Base-by-base conservation (phyloP, 2,888 invertebrate genomes). In the Cataglyphis livida region DNA sequence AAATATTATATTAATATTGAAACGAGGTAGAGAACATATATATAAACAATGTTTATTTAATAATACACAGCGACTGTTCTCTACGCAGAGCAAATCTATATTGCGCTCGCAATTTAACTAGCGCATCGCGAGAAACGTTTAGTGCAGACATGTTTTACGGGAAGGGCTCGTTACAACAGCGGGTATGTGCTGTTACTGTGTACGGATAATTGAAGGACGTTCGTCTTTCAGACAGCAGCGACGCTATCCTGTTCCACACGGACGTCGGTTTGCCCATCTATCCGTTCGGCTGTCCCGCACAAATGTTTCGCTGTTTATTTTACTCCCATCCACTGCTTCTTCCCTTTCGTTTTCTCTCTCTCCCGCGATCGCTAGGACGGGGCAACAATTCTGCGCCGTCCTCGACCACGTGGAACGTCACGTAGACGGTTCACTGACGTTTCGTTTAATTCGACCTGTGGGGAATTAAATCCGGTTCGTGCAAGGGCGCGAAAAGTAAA, bases 151-250 rank as follows among this genome's bases (percentile, higher is more conserved):
- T 78, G 78, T 78, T 70, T 78, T 78, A 79, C 78, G 18, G 71
- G 59, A 25, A 71, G 71, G 32, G 71, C 78, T 79, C 71, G 71
- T 79, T 79, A 79, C 78, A 51, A 51, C 51, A 32, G 59, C 32
- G 57, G 57, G 48, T 78, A 76, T 70, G 76, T 74, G 70, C 81
- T 28, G 44, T 57, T 57, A 18, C 44, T 57, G 57, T 44, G 81
- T 75, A 66, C 73, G 83, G 79, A 75, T 86, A 88, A 87, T 90
- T 87, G 89, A 89, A 90, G 85, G 75, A 83, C 87, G 89, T 86
- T 83, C 88, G 84, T 90, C 88, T 88, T 86, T 75, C 82, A 82
- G 83, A 87, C 84, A 87, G 83, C 44, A 64, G 79, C 61, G 68
- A 85, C 82, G 82, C 82, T 44, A 82, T 65, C 66, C 61, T 62